Base-by-base conservation (phyloP, 2,113 vertebrate genomes). In the Cygnus atratus region DNA sequence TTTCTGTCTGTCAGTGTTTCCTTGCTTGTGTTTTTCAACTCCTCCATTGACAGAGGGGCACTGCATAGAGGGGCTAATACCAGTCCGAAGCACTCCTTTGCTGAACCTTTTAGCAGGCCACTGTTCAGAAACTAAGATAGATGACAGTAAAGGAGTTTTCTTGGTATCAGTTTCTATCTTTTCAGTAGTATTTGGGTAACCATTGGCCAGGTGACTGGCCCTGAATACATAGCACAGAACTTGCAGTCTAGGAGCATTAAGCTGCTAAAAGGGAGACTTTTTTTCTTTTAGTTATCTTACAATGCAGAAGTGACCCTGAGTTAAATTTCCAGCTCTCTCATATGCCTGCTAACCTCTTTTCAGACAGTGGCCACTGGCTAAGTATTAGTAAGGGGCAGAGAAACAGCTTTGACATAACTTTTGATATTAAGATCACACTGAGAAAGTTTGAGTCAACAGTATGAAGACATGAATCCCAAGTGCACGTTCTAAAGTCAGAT, bases 401-500 rank as follows among this genome's bases (percentile, higher is more conserved):
- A 44, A 71, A 35, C 44, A 90, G 29, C 24, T 26, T 21, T 39
- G 31, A 44, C 6, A 2, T 58, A 50, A 70, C 10, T 84, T 54
- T 13, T 35, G 55, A 48, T 70, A 24, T 78, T 28, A 31, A 59
- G 62, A 84, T 63, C 11, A 58, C 33, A 18, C 67, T 70, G 54
- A 74, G n/a, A 58, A 66, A 21, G 16, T 35, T 55, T 41, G 19
- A 46, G n/a, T 90, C 22, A 75, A 9, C 67, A 54, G 11, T 20
- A 15, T 0, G 1, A 33, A 63, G 37, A 63, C 28, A 5, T 57
- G 25, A n/a, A 24, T 18, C 17, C 48, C 18, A 18, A 3, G 2
- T n/a, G 11, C 4, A 1, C 0, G 0, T 66, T 62, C 44, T 19
- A 31, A 50, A 54, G 29, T 73, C 15, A 54, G 28, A 16, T 54